Percentiles rank a stretch among this genome's conserved stretches.
Conservation (phyloP, 2,797 vertebrate species). For the Pseudopleuronectes americanus region DNA sequence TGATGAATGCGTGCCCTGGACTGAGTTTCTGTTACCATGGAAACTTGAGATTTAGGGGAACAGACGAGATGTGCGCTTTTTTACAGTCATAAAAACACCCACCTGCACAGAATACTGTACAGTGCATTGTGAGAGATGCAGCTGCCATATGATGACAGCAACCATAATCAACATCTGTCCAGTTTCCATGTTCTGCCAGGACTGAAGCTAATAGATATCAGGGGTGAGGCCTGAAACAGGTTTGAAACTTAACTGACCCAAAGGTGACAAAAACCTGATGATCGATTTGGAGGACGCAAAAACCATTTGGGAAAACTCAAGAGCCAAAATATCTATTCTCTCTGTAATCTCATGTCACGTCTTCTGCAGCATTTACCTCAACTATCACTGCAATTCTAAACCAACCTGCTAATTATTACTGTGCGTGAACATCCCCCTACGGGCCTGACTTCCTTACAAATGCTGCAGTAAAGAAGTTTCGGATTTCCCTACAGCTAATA, state of each 20-base stretch:
- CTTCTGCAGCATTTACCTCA: conserved; percentile 16
- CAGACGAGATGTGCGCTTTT: conserved; percentile 51
- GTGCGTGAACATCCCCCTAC: too few relatives aligned
- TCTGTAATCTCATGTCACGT: neutral
- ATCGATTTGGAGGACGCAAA: neutral
- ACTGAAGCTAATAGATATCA: neutral
- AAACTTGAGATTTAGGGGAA: conserved; percentile 74
- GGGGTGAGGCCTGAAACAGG: neutral
- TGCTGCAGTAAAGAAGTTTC: neutral
- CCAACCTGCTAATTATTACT: too few relatives aligned
- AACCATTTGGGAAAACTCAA: conserved; percentile 22
- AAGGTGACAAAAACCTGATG: neutral
- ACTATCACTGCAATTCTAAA: neutral
- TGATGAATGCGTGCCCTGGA: conserved; percentile 65
- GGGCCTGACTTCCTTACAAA: too few relatives aligned
- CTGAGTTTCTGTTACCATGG: conserved; percentile 80
- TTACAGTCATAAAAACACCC: conserved; percentile 49
- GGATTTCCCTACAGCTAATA: too few relatives aligned
- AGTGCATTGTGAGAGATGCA: conserved; percentile 1
- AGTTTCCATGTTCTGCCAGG: too few relatives aligned
- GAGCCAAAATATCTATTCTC: neutral
- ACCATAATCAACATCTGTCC: too few relatives aligned
- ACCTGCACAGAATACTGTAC: conserved; percentile 34
- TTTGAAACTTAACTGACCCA: neutral
- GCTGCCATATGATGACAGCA: too few relatives aligned